Evolutionary conservation across 2,113 vertebrate genomes (phyloP).

Genomic region (Neolamprologus variostigma): DNA sequence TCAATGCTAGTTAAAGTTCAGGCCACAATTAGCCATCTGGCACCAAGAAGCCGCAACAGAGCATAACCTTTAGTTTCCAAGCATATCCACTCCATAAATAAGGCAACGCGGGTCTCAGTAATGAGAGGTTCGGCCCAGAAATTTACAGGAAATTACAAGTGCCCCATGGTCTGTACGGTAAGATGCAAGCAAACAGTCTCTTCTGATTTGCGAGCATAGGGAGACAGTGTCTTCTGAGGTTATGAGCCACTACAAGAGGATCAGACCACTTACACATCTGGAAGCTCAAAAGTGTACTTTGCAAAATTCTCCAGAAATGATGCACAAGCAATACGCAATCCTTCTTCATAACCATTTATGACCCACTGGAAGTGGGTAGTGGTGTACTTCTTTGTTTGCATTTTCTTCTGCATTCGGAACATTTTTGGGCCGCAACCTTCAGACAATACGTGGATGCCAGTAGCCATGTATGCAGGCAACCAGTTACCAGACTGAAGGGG

Average conservation of each 20-base stretch:
- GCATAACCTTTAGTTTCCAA: constrained; percentile 18
- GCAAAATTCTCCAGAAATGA: background rate
- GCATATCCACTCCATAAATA: constrained; percentile 34
- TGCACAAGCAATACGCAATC: background rate
- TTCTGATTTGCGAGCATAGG: background rate
- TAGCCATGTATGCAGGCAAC: background rate
- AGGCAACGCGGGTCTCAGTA: constrained; percentile 20
- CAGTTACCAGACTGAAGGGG: background rate
- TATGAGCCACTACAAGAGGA: background rate
- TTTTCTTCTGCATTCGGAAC: background rate
- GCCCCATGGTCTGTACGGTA: background rate
- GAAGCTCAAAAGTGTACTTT: background rate
- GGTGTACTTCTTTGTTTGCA: background rate
- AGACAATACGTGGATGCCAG: background rate
- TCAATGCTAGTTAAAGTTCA: background rate
- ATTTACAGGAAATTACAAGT: constrained; percentile 37
- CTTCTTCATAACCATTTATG: background rate
- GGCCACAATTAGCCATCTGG: constrained; percentile 38
- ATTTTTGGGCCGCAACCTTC: background rate
- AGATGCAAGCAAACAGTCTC: background rate
- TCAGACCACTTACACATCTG: background rate
- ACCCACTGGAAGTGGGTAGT: background rate
- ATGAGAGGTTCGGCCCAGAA: constrained; percentile 34
- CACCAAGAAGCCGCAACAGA: constrained; percentile 14
- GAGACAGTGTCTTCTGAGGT: background rate